A percentile compares a stretch with the other conserved stretches of the same genome.
phyloP scores from a whole-genome alignment of 1,140 invertebrate species.

The Battus philenor region DNA sequence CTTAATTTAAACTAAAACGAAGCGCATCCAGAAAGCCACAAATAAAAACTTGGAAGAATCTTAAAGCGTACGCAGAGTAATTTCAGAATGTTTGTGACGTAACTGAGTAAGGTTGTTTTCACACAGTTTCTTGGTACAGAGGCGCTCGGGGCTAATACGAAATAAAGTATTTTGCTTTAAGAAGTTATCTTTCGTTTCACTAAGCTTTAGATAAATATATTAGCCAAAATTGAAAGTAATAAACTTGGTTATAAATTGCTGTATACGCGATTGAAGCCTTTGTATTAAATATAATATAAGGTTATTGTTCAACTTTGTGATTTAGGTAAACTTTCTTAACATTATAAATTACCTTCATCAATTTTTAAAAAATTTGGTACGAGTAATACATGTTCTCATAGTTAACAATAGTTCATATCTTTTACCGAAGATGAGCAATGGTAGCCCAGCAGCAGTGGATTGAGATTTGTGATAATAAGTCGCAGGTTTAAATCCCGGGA shows the following conservation, averaged over 20 bases:
- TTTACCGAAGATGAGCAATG: too few species aligned
- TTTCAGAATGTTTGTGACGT: conserved; percentile 12
- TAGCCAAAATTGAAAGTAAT: neutral
- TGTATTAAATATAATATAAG: too few species aligned
- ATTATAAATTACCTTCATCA: too few species aligned
- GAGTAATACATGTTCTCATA: too few species aligned
- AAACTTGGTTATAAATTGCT: too few species aligned
- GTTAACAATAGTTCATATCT: too few species aligned
- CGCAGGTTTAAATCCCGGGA: too few species aligned
- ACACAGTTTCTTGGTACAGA: neutral
- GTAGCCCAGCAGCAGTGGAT: too few species aligned
- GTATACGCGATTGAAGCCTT: neutral
- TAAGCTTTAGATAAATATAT: conserved; percentile 1
- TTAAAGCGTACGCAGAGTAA: conserved; percentile 20
- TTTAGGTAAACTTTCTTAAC: too few species aligned
- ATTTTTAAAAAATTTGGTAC: too few species aligned
- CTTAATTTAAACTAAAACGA: conserved; percentile 55
- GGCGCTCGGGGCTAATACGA: neutral
- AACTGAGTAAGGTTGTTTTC: conserved; percentile 7
- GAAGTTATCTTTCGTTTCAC: neutral
- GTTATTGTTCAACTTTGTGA: too few species aligned
- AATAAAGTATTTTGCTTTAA: conserved; percentile 5
- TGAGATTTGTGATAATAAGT: too few species aligned
- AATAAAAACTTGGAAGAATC: conserved; percentile 34
- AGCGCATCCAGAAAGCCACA: conserved; percentile 31